A percentile compares a stretch with the other conserved stretches of the same genome.
Evolutionary conservation across 2,888 invertebrate species (phyloP).

Genomic region (Agrenia bidenticulata): DNA sequence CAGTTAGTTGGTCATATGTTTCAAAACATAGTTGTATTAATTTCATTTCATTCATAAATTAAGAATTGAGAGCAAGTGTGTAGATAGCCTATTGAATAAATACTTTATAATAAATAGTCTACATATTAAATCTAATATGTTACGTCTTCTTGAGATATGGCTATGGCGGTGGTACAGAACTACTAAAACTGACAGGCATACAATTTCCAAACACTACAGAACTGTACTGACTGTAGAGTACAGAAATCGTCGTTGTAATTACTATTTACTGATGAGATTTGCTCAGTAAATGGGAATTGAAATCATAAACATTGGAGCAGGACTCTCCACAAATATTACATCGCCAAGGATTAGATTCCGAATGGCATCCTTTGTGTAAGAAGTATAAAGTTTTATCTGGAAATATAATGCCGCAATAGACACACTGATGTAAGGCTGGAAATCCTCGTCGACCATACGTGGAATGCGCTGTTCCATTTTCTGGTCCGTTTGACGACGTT

Average conservation of each 20-base stretch:
- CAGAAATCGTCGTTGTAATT: neutral
- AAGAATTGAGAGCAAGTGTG: too few relatives aligned
- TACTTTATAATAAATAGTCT: too few relatives aligned
- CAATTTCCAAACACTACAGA: too few relatives aligned
- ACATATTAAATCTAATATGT: too few relatives aligned
- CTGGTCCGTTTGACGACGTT: conserved; percentile 49
- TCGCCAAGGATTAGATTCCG: conserved; percentile 94
- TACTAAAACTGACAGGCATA: neutral
- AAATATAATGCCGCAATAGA: conserved; percentile 90
- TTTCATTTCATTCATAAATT: too few relatives aligned
- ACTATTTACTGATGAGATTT: conserved; percentile 74
- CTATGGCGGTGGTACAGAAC: neutral
- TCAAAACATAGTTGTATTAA: too few relatives aligned
- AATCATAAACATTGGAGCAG: conserved; percentile 93
- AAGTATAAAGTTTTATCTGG: conserved; percentile 95
- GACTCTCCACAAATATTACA: conserved; percentile 97
- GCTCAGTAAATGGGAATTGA: conserved; percentile 91
- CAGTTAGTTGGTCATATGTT: too few relatives aligned
- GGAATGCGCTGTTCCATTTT: conserved; percentile 43
- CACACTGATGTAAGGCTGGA: conserved; percentile 64
- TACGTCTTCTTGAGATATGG: neutral
- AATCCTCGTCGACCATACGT: conserved; percentile 46
- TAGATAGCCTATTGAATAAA: too few relatives aligned
- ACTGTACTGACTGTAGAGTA: too few relatives aligned
- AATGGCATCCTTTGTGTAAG: conserved; percentile 96